These are phyloP conservation scores for Macaria notata DNA, from an alignment of 2,888 invertebrate genomes.

Conservation along the genomic window DNA sequence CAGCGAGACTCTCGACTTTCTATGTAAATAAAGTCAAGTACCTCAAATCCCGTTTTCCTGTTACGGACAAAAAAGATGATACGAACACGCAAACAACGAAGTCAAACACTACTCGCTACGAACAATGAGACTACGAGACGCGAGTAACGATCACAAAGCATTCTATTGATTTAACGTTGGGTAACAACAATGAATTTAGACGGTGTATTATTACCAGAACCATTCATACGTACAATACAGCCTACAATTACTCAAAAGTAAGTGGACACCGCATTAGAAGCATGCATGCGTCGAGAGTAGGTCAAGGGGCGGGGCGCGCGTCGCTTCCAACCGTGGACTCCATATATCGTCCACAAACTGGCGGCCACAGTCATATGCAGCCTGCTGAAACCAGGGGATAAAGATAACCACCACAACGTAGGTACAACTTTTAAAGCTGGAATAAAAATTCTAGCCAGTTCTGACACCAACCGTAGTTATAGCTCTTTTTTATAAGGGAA, in stretches of 20 bases:
- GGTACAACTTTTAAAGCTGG: too few species aligned
- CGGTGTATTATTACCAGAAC: conserved; percentile 18
- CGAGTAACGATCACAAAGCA: conserved; percentile 7
- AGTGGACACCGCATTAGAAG: conserved; percentile 29
- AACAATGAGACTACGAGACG: too few species aligned
- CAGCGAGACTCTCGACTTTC: too few species aligned
- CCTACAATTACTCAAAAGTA: conserved; percentile 30
- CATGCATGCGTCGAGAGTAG: conserved; percentile 29
- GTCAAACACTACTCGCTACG: too few species aligned
- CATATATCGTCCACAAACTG: conserved; percentile 33
- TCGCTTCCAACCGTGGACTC: conserved; percentile 31
- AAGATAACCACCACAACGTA: conserved; percentile 10
- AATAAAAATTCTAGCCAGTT: too few species aligned
- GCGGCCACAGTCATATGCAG: conserved; percentile 24
- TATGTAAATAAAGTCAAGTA: too few species aligned
- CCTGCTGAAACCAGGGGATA: conserved; percentile 7
- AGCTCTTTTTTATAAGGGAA: not conserved
- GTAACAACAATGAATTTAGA: conserved; percentile 19
- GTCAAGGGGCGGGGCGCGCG: conserved; percentile 35
- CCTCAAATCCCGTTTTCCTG: too few species aligned
- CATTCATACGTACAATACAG: conserved; percentile 16
- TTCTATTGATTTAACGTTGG: conserved; percentile 15
- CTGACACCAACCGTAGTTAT: too few species aligned
- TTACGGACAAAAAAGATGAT: not conserved
- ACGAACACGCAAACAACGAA: not conserved